These are phyloP conservation scores for Drosophila hamatofila DNA, from an alignment of 2,888 invertebrate genomes.

Conservation along the genomic window DNA sequence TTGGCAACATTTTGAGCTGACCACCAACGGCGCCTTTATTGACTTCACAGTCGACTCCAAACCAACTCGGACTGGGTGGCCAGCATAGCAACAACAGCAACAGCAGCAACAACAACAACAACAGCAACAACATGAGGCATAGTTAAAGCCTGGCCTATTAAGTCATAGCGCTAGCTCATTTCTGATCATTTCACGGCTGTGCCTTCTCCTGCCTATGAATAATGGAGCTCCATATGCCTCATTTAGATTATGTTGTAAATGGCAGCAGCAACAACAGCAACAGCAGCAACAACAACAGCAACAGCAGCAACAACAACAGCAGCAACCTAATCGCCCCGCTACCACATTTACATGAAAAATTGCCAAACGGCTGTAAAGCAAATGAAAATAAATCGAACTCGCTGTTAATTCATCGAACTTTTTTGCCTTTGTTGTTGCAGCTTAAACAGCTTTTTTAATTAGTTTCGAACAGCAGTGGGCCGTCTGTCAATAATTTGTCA, in stretches of 20 bases:
- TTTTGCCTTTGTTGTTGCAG: slow-evolving; percentile 41
- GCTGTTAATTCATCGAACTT: slow-evolving; percentile 60
- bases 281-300: slow-evolving; percentile 27
- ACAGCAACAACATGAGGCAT: slow-evolving; percentile 48
- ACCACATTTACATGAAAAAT: slow-evolving; percentile 76
- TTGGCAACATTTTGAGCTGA: slow-evolving; percentile 77
- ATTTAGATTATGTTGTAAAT: slow-evolving; percentile 82
- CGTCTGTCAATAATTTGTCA: slow-evolving; percentile 73
- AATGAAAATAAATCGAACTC: slow-evolving; percentile 58
- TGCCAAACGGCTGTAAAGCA: slow-evolving; percentile 63
- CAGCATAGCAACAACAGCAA: slow-evolving; percentile 37
- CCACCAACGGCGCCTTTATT: slow-evolving; percentile 84
- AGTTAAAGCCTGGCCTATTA: slow-evolving; percentile 78
- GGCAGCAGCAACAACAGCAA: slow-evolving; percentile 40
- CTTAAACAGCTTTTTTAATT: slow-evolving; percentile 78
- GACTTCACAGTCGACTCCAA: slow-evolving; percentile 72
- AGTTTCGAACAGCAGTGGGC: slow-evolving; percentile 77
- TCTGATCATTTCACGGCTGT: slow-evolving; percentile 73
- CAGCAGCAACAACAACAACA: slow-evolving; percentile 26
- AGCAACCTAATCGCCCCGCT: slow-evolving; percentile 34
- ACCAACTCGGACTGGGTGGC: slow-evolving; percentile 58
- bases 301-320: slow-evolving; percentile 22
- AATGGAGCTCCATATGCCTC: slow-evolving; percentile 72
- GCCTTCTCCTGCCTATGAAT: slow-evolving; percentile 68
- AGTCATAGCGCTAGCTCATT: slow-evolving; percentile 81